phyloP scores from a whole-genome alignment of 2,888 invertebrate species.

The Cyclophora albipunctata region DNA sequence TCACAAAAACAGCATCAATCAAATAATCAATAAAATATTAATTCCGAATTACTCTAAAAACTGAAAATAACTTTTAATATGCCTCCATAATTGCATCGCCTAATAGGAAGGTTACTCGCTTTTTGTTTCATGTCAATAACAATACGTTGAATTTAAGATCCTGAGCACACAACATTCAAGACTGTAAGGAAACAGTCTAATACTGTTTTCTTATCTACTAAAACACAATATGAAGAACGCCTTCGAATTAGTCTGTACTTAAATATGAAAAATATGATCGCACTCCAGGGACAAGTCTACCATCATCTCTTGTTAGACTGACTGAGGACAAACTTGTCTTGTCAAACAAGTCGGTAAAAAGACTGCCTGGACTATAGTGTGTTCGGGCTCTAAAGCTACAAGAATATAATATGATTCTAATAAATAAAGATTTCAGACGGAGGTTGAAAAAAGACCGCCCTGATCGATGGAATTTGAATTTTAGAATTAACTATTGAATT shows the following conservation, averaged over 20 bases:
- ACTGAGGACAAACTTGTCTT: no score
- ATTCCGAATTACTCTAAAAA: constrained; percentile 4
- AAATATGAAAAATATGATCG: no score
- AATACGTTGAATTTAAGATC: constrained; percentile 55
- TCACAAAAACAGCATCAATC: neutral
- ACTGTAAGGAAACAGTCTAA: no score
- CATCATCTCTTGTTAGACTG: no score
- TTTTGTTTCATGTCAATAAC: constrained; percentile 41
- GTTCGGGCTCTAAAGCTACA: constrained; percentile 13
- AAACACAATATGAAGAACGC: no score
- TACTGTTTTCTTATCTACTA: no score
- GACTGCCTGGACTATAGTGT: no score
- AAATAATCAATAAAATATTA: constrained; percentile 2
- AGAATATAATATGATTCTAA: constrained; percentile 64
- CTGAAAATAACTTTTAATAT: constrained; percentile 11
- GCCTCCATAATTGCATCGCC: constrained; percentile 9
- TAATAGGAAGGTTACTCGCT: constrained; percentile 9
- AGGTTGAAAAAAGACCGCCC: constrained; percentile 69
- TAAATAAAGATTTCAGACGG: constrained; percentile 71
- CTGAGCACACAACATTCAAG: no score
- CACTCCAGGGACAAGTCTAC: no score
- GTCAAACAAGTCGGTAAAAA: no score
- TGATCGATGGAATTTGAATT: constrained; percentile 62
- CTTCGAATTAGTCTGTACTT: no score
- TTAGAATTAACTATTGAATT: constrained; percentile 68